A percentile compares a stretch with the other conserved stretches of the same genome.
Evolutionary conservation across 1,140 invertebrate genomes (phyloP).

Genomic region (Euura saliciscinereae): DNA sequence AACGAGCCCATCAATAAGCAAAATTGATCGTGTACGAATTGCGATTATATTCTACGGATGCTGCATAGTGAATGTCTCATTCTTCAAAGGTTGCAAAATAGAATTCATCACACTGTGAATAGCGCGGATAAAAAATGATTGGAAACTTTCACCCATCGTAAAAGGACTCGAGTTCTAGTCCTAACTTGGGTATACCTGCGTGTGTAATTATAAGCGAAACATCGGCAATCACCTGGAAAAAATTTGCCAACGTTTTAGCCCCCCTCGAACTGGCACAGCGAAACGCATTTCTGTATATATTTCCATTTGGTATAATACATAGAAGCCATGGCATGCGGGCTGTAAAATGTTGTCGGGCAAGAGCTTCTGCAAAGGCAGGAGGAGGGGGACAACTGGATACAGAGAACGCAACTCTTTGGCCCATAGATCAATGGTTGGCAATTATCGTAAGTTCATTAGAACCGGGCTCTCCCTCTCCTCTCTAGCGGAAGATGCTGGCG

Average conservation of each 20-base stretch:
- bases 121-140: background rate
- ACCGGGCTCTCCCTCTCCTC: conserved; percentile 27
- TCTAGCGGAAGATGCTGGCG: conserved; percentile 17
- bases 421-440: conserved; percentile 60
- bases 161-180: background rate
- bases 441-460: conserved; percentile 62
- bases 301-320: conserved; percentile 20
- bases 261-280: conserved; percentile 26
- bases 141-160: background rate
- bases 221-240: conserved; percentile 20
- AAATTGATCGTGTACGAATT: background rate
- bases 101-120: background rate
- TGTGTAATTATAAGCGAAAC: background rate
- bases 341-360: background rate
- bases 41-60: background rate
- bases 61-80: no score
- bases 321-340: conserved; percentile 18
- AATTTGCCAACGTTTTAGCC: conserved; percentile 29
- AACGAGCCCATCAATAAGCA: conserved; percentile 41
- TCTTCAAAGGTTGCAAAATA: no score
- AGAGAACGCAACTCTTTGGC: conserved; percentile 47
- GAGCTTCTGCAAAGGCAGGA: background rate
- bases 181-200: background rate
- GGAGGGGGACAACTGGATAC: conserved; percentile 25
- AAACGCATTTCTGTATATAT: conserved; percentile 27